Conservation (phyloP, 2,888 invertebrate genomes). For the Caenorhabditis japonica region DNA sequence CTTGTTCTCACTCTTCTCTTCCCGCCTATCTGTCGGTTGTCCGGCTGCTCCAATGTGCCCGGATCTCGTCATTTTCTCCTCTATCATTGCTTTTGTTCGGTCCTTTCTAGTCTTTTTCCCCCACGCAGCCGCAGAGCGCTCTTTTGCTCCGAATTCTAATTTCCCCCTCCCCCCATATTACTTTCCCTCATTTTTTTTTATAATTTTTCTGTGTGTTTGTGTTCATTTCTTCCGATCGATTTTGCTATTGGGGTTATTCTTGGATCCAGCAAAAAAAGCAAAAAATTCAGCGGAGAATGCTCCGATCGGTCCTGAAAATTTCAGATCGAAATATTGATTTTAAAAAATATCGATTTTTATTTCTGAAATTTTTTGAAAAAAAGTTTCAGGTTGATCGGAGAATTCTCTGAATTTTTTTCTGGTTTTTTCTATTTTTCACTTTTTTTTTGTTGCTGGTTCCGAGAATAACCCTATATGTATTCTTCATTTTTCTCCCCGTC, state of each 20-base stretch:
- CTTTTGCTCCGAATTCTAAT: slow-evolving; percentile 17
- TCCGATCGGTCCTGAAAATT: too few relatives aligned
- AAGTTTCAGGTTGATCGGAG: background rate
- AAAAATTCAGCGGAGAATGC: too few relatives aligned
- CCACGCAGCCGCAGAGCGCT: too few relatives aligned
- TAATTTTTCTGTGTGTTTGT: too few relatives aligned
- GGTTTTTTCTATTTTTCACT: background rate
- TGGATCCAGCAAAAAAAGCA: too few relatives aligned
- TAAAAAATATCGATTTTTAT: too few relatives aligned
- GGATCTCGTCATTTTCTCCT: slow-evolving; percentile 23
- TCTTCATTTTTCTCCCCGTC: slow-evolving; percentile 15
- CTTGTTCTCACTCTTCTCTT: slow-evolving; percentile 8
- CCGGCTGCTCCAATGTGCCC: slow-evolving; percentile 16
- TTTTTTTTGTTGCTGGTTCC: slow-evolving; percentile 1
- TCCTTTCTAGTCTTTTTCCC: slow-evolving; percentile 37
- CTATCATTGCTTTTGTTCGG: slow-evolving; percentile 45
- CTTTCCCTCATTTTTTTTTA: slow-evolving; percentile 7
- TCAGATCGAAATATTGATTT: too few relatives aligned
- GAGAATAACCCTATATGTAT: too few relatives aligned
- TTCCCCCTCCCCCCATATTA: slow-evolving; percentile 11
- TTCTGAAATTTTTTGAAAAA: too few relatives aligned
- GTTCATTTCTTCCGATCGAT: slow-evolving; percentile 14
- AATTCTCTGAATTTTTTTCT: too few relatives aligned
- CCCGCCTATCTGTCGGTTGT: slow-evolving; percentile 26
- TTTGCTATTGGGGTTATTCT: too few relatives aligned